Evolutionary conservation across 2,888 invertebrate genomes (phyloP).

Genomic region (Lathronympha strigana): DNA sequence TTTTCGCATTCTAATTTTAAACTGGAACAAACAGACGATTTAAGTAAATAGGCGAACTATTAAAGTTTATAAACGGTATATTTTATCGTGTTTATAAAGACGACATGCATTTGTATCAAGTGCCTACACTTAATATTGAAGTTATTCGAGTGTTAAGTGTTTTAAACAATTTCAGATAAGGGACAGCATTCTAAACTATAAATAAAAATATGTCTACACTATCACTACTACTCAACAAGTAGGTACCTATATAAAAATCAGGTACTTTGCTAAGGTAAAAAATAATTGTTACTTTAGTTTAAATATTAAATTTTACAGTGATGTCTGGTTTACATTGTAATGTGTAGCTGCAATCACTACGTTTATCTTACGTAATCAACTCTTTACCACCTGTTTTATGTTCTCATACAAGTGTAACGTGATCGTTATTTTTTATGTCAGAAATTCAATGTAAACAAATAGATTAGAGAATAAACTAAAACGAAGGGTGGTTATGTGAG

Average conservation of each 20-base stretch:
- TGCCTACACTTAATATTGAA: constrained; percentile 24
- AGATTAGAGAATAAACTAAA: constrained; percentile 9
- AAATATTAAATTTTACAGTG: background rate
- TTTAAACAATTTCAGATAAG: constrained; percentile 19
- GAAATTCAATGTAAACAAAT: constrained; percentile 19
- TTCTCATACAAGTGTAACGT: constrained; percentile 5
- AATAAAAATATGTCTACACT: background rate
- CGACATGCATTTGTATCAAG: constrained; percentile 22
- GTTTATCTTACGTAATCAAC: constrained; percentile 2
- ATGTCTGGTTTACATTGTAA: background rate
- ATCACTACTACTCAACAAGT: background rate
- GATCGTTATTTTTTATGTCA: constrained; percentile 25
- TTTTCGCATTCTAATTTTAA: constrained; percentile 96
- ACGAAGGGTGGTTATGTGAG: constrained; percentile 54
- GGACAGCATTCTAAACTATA: constrained; percentile 9
- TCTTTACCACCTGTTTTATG: constrained; percentile 21
- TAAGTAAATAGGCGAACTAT: constrained; percentile 4
- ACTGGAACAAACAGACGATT: constrained; percentile 78
- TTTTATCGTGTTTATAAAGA: constrained; percentile 2
- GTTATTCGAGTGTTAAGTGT: constrained; percentile 21
- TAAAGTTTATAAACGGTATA: constrained; percentile 29
- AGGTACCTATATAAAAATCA: background rate
- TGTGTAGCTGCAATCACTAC: background rate
- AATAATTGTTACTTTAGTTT: background rate
- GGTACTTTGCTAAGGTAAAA: background rate